phyloP scores from a whole-genome alignment of 2,113 vertebrate genomes.

The Elgaria multicarinata region DNA sequence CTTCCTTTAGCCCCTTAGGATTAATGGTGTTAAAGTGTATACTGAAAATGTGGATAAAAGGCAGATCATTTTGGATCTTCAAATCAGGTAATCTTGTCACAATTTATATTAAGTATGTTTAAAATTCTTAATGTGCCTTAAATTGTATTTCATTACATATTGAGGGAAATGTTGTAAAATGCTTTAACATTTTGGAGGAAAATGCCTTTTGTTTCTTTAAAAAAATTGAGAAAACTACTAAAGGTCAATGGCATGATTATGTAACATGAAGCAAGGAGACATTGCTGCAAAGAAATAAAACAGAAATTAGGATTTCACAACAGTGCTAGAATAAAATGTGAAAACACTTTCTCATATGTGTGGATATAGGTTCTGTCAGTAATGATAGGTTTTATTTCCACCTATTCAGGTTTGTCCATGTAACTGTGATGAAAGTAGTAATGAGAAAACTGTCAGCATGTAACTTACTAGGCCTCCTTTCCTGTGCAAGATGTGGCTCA shows the following conservation, averaged over 20 bases:
- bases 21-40: constrained; percentile 97
- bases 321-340: neutral
- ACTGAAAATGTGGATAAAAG: constrained; percentile 98
- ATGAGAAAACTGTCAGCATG: neutral
- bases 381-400: neutral
- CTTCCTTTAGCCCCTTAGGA: constrained; percentile 87
- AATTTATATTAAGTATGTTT: neutral
- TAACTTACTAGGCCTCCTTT: neutral
- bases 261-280: neutral
- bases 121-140: neutral
- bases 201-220: neutral
- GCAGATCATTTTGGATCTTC: constrained; percentile 97
- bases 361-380: neutral
- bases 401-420: neutral
- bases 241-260: neutral
- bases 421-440: neutral
- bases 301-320: neutral
- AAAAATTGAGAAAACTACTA: neutral
- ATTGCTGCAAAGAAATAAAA: neutral
- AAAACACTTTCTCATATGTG: neutral
- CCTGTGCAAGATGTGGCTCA: neutral
- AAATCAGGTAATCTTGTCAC: constrained; percentile 88
- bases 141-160: neutral
- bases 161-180: constrained; percentile 2
- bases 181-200: neutral